phyloP scores from a whole-genome alignment of 1,140 invertebrate species.

The Eriocheir sinensis region DNA sequence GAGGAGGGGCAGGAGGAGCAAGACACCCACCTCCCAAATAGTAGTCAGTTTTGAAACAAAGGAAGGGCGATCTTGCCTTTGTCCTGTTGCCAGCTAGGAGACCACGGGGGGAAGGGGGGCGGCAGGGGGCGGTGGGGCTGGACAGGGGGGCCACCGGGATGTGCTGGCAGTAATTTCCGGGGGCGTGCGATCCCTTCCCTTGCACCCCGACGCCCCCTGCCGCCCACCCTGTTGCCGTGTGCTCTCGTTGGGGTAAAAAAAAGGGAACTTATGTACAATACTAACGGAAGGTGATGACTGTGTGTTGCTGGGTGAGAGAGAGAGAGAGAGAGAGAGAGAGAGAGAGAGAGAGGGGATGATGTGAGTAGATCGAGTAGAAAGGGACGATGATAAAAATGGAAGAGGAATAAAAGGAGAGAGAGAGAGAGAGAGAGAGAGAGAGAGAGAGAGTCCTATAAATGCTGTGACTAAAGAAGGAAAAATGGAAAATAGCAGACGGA shows the following conservation, averaged over 20 bases:
- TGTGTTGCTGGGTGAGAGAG: slow-evolving; percentile 7
- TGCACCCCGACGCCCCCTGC: background rate
- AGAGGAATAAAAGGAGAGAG: background rate
- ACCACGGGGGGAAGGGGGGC: background rate
- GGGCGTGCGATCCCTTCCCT: background rate
- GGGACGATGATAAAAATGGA: background rate
- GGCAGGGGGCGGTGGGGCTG: background rate
- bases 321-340: background rate
- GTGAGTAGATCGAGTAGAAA: background rate
- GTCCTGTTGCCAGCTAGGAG: slow-evolving; percentile 6
- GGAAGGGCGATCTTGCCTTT: slow-evolving; percentile 17
- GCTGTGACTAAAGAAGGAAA: too few relatives aligned
- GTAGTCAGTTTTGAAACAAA: slow-evolving; percentile 26
- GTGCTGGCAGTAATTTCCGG: slow-evolving; percentile 5
- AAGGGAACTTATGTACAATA: slow-evolving; percentile 2
- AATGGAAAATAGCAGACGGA: too few relatives aligned
- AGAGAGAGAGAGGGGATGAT: background rate
- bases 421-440: slow-evolving; percentile 31
- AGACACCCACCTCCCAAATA: too few relatives aligned
- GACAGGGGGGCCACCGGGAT: background rate
- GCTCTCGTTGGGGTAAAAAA: background rate
- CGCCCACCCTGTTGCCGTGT: background rate
- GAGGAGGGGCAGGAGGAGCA: background rate
- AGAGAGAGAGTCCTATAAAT: background rate
- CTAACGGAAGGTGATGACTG: background rate